These are phyloP conservation scores for Rhinoraja longicauda DNA, from an alignment of 2,797 vertebrate genomes.

Conservation along the genomic window DNA sequence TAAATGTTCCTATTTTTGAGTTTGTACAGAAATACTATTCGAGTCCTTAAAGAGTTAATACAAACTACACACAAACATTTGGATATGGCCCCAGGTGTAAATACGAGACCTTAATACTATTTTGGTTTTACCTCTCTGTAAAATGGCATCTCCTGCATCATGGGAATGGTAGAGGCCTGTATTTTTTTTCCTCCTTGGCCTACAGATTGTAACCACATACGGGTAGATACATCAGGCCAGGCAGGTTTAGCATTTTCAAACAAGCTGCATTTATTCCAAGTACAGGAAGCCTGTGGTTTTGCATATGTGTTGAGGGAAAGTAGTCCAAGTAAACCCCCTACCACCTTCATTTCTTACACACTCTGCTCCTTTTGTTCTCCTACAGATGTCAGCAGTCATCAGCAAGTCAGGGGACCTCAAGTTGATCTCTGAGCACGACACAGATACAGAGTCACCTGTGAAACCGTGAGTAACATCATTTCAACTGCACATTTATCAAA, in stretches of 20 bases:
- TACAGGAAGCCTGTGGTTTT: conserved; percentile 54
- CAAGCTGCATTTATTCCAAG: conserved; percentile 51
- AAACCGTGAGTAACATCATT: conserved; percentile 62
- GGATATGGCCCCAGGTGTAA: background rate
- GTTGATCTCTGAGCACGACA: conserved; percentile 65
- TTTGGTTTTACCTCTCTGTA: conserved; percentile 44
- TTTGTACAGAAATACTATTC: background rate
- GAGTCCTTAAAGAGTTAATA: conserved; percentile 15
- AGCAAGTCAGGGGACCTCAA: conserved; percentile 67
- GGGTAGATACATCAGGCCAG: conserved; percentile 49
- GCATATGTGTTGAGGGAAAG: conserved; percentile 43
- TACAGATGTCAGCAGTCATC: conserved; percentile 68
- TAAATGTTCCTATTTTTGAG: background rate
- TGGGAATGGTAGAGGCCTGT: conserved; percentile 28
- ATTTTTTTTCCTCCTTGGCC: background rate
- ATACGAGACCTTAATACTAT: conserved; percentile 34
- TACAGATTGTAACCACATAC: conserved; percentile 51
- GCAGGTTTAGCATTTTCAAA: conserved; percentile 49
- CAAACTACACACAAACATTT: background rate
- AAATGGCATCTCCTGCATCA: conserved; percentile 43
- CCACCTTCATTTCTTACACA: conserved; percentile 46
- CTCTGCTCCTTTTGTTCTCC: conserved; percentile 45
- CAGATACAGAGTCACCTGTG: conserved; percentile 59
- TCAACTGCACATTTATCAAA: conserved; percentile 39
- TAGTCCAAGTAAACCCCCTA: conserved; percentile 45